These are phyloP conservation scores for Hirtodrosophila alboralis DNA, from an alignment of 2,888 invertebrate species.

Conservation along the genomic window DNA sequence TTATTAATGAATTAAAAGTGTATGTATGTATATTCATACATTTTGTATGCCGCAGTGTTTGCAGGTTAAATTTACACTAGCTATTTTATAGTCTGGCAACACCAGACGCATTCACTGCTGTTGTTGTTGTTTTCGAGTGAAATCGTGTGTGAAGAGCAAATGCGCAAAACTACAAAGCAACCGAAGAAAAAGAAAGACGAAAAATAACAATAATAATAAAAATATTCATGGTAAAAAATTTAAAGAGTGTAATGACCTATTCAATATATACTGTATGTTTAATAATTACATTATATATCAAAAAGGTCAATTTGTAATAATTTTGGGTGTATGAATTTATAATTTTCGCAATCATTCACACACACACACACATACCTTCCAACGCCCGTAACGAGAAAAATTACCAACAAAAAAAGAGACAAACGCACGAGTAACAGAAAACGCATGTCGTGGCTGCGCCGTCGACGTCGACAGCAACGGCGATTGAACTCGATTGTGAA, in stretches of 20 bases:
- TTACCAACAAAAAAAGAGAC: constrained; percentile 38
- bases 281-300: constrained; percentile 6
- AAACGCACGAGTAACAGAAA: constrained; percentile 43
- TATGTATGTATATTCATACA: constrained; percentile 10
- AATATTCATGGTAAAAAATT: constrained; percentile 45
- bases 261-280: constrained; percentile 6
- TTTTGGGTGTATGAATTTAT: constrained; percentile 35
- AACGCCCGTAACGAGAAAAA: constrained; percentile 56
- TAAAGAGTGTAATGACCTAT: constrained; percentile 49
- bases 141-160: constrained; percentile 62
- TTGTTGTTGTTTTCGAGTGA: constrained; percentile 51
- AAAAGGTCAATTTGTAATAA: constrained; percentile 21
- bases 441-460: constrained; percentile 35
- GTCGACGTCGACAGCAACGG: constrained; percentile 30
- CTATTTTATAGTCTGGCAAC: constrained; percentile 57
- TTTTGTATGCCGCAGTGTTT: constrained; percentile 38
- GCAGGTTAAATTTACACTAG: constrained; percentile 46
- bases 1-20: constrained; percentile 21
- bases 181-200: constrained; percentile 38
- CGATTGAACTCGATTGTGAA: constrained; percentile 66
- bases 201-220: constrained; percentile 51
- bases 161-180: constrained; percentile 50
- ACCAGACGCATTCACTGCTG: constrained; percentile 29
- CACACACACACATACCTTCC: constrained; percentile 12
- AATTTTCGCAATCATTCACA: constrained; percentile 31